Percentiles rank a stretch among this genome's conserved stretches.
Conservation (phyloP, 2,888 invertebrate species). For the Alcis repandata region DNA sequence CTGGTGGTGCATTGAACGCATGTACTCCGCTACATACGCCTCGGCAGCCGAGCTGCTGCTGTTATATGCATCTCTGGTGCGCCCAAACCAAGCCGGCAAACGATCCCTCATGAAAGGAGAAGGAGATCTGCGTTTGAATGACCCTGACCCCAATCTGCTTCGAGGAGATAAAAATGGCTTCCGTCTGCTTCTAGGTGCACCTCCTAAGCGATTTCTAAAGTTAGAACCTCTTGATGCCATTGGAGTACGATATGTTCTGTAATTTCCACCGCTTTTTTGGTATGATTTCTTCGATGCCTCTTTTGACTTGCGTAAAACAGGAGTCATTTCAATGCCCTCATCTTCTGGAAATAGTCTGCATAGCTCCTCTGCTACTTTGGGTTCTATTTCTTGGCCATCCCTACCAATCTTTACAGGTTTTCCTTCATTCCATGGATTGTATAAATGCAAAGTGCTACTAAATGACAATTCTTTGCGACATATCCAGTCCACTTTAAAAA, state of each 20-base stretch:
- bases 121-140: conserved; percentile 86
- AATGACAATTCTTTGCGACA: conserved; percentile 97
- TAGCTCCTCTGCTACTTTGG: conserved; percentile 96
- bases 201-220: conserved; percentile 83
- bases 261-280: conserved; percentile 83
- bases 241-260: conserved; percentile 82
- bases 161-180: conserved; percentile 89
- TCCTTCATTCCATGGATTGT: conserved; percentile 99
- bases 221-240: conserved; percentile 74
- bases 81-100: conserved; percentile 88
- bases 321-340: conserved; percentile 95
- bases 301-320: conserved; percentile 94
- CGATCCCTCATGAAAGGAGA: conserved; percentile 88
- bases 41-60: conserved; percentile 88
- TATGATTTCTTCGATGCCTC: conserved; percentile 91
- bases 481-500: conserved; percentile 99
- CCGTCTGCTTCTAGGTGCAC: conserved; percentile 84
- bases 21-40: conserved; percentile 95
- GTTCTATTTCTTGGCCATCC: conserved; percentile 99
- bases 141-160: conserved; percentile 85
- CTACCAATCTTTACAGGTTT: conserved; percentile 99
- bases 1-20: conserved; percentile 95
- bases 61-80: conserved; percentile 77
- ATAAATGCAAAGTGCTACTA: conserved; percentile 95
- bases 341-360: conserved; percentile 98